A percentile compares a stretch with the other conserved stretches of the same genome.
phyloP scores from a whole-genome alignment of 2,888 invertebrate genomes.

The Eugnorisma glareosa region DNA sequence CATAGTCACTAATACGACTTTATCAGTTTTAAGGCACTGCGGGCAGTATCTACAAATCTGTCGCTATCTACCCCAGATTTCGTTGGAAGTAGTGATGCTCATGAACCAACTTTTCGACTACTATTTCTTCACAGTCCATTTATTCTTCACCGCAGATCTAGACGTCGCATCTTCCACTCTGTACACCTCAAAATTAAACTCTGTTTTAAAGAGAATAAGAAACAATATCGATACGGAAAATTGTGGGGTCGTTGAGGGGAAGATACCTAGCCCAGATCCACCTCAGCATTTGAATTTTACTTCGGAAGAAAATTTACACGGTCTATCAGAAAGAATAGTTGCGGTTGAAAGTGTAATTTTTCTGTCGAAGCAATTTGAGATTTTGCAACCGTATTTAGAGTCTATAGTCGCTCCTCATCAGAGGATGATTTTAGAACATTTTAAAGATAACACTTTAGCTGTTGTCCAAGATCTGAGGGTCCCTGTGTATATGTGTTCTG shows the following conservation, averaged over 20 bases:
- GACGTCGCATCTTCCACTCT: constrained; percentile 90
- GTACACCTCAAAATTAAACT: constrained; percentile 93
- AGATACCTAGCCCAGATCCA: constrained; percentile 75
- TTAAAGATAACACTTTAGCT: constrained; percentile 93
- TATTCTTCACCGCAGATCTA: constrained; percentile 95
- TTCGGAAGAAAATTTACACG: constrained; percentile 93
- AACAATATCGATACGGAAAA: constrained; percentile 92
- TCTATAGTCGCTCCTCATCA: constrained; percentile 94
- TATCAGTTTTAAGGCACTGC: constrained; percentile 96
- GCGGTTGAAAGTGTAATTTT: constrained; percentile 98
- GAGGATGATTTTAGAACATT: constrained; percentile 92
- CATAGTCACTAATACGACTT: constrained; percentile 97
- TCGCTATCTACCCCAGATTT: constrained; percentile 96
- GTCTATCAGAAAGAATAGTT: constrained; percentile 96
- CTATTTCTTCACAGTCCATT: constrained; percentile 96
- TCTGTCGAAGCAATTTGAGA: constrained; percentile 96
- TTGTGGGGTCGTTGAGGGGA: constrained; percentile 76
- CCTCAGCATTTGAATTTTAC: constrained; percentile 80
- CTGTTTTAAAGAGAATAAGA: constrained; percentile 94
- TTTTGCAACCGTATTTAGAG: constrained; percentile 96
- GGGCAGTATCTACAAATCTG: constrained; percentile 98
- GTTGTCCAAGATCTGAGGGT: constrained; percentile 94
- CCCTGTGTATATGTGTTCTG: constrained; percentile 97
- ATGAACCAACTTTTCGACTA: constrained; percentile 98
- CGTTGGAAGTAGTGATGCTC: constrained; percentile 96